Conservation (phyloP, 2,888 invertebrate genomes). For the Pheosia tremula region DNA sequence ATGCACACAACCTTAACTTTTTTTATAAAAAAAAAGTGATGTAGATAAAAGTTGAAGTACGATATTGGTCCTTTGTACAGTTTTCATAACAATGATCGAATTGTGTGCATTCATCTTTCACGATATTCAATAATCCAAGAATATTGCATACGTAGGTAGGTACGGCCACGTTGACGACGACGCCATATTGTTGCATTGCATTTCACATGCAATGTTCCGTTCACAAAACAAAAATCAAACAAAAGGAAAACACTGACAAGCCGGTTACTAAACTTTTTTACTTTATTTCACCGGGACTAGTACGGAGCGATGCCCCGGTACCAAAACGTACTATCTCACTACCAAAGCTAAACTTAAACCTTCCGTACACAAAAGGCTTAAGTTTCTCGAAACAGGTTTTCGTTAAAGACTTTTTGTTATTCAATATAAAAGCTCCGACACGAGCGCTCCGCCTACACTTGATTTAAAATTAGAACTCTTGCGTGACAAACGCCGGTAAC, state of each 20-base stretch:
- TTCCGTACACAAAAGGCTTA: conserved; percentile 80
- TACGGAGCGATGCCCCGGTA: conserved; percentile 44
- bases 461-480: conserved; percentile 85
- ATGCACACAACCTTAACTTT: background rate
- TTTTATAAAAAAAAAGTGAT: background rate
- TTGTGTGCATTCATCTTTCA: conserved; percentile 29
- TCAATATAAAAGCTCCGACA: conserved; percentile 80
- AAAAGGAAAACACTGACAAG: conserved; percentile 81
- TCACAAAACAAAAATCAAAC: conserved; percentile 81
- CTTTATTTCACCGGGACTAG: conserved; percentile 74
- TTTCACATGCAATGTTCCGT: conserved; percentile 83
- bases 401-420: conserved; percentile 83
- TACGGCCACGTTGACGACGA: conserved; percentile 55
- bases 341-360: conserved; percentile 70
- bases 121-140: conserved; percentile 52
- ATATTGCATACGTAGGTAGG: conserved; percentile 48
- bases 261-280: conserved; percentile 83
- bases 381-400: conserved; percentile 81
- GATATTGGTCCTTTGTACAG: background rate
- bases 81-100: background rate
- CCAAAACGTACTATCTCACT: conserved; percentile 73
- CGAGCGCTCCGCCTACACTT: conserved; percentile 83
- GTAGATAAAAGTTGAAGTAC: background rate
- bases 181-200: conserved; percentile 82
- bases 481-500: conserved; percentile 83